Evolutionary conservation across 1,140 invertebrate species (phyloP).

Genomic region (Heliconius nattereri): DNA sequence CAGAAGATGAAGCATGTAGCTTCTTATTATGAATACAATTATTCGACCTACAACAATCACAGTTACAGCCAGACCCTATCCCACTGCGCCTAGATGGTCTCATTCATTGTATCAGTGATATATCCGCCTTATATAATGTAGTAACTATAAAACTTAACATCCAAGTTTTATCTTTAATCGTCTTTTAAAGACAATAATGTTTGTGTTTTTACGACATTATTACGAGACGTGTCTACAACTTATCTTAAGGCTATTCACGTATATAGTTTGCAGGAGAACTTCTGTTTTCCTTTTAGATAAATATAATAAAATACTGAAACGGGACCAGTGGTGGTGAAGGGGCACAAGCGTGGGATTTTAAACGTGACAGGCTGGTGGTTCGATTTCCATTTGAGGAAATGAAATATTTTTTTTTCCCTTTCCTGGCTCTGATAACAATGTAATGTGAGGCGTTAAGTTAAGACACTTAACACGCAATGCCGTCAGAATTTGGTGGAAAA

Average conservation of each 20-base stretch:
- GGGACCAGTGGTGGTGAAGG: no score
- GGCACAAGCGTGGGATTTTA: no score
- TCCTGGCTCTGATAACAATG: background rate
- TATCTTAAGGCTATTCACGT: conserved; percentile 4
- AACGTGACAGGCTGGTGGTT: no score
- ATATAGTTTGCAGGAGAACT: background rate
- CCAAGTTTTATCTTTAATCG: background rate
- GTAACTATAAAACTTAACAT: background rate
- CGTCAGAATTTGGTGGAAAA: background rate
- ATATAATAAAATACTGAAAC: background rate
- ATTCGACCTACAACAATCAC: no score
- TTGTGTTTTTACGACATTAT: conserved; percentile 10
- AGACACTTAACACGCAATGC: background rate
- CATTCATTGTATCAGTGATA: no score
- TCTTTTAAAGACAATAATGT: background rate
- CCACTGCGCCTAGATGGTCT: no score
- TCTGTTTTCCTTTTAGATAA: background rate
- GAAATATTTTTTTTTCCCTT: no score
- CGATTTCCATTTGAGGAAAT: no score
- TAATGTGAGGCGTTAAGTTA: background rate
- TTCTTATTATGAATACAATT: no score
- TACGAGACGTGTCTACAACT: background rate
- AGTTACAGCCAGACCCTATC: no score
- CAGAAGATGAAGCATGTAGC: no score
- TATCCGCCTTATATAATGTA: background rate